Percentiles rank a stretch among this genome's conserved stretches.
These are phyloP conservation scores for Orgyia antiqua DNA, from an alignment of 2,888 invertebrate species.

Conservation along the genomic window DNA sequence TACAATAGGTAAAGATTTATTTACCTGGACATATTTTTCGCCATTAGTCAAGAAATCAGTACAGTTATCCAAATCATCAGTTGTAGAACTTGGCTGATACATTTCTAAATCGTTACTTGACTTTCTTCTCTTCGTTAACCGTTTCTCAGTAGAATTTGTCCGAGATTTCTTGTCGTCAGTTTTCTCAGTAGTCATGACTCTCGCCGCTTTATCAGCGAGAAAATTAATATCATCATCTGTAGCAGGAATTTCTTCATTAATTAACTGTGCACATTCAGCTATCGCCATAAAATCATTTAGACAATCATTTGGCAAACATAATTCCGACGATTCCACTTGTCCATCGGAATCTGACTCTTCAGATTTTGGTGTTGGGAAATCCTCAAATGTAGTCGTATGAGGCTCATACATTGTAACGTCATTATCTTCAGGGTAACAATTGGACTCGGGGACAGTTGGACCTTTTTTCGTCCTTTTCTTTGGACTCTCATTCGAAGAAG, in stretches of 20 bases:
- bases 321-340: slow-evolving; percentile 58
- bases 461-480: slow-evolving; percentile 60
- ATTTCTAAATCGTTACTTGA: slow-evolving; percentile 66
- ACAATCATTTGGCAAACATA: slow-evolving; percentile 67
- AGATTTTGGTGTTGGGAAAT: slow-evolving; percentile 52
- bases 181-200: slow-evolving; percentile 64
- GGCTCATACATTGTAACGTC: slow-evolving; percentile 73
- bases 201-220: slow-evolving; percentile 63
- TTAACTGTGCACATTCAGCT: slow-evolving; percentile 52
- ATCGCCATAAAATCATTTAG: slow-evolving; percentile 68
- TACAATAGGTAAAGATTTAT: neutral
- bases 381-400: slow-evolving; percentile 62
- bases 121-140: slow-evolving; percentile 52
- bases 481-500: slow-evolving; percentile 59
- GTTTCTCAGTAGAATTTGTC: slow-evolving; percentile 47
- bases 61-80: slow-evolving; percentile 60
- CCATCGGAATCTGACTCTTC: slow-evolving; percentile 67
- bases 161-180: slow-evolving; percentile 36
- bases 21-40: slow-evolving; percentile 68
- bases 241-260: slow-evolving; percentile 42
- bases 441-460: slow-evolving; percentile 39
- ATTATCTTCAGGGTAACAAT: slow-evolving; percentile 51
- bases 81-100: slow-evolving; percentile 69
- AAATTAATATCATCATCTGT: slow-evolving; percentile 63
- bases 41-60: slow-evolving; percentile 49